Evolutionary conservation across 1,140 invertebrate genomes (phyloP).

Genomic region (Globodera rostochiensis): DNA sequence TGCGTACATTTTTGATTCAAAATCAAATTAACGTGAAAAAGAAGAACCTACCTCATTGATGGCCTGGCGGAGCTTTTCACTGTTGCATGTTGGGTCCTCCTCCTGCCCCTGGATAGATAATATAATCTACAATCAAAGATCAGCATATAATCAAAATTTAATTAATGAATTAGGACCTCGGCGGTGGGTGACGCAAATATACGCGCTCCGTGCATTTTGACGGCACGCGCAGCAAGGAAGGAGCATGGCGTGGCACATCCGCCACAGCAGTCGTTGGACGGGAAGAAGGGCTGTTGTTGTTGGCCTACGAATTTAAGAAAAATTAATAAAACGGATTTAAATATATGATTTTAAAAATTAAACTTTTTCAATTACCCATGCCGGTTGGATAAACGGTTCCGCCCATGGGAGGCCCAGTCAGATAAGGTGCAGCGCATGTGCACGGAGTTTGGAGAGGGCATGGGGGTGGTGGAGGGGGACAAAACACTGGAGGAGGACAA

Average conservation of each 20-base stretch:
- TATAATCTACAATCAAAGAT: too few species aligned
- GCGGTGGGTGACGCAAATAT: slow-evolving; percentile 53
- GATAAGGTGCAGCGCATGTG: not conserved
- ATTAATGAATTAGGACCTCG: too few species aligned
- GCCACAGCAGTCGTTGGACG: slow-evolving; percentile 51
- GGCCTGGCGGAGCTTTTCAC: slow-evolving; percentile 52
- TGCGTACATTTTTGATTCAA: too few species aligned
- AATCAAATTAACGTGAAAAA: too few species aligned
- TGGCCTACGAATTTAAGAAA: not conserved
- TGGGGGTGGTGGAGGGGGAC: slow-evolving; percentile 37
- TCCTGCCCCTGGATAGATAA: slow-evolving; percentile 52
- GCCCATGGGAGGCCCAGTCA: slow-evolving; percentile 11
- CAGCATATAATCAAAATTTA: too few species aligned
- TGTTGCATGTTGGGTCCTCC: slow-evolving; percentile 64
- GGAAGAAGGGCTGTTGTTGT: slow-evolving; percentile 1
- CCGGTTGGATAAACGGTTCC: slow-evolving; percentile 29
- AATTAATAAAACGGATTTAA: not conserved
- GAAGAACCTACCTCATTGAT: slow-evolving; percentile 57
- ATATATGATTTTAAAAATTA: slow-evolving; percentile 8
- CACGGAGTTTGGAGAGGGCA: slow-evolving; percentile 39
- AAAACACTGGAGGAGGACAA: slow-evolving; percentile 30
- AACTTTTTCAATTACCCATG: not conserved
- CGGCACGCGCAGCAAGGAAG: slow-evolving; percentile 48
- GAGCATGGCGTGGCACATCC: slow-evolving; percentile 59
- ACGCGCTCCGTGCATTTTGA: slow-evolving; percentile 53